Conservation (phyloP, 2,113 vertebrate species). For the Cyanocitta stelleri region DNA sequence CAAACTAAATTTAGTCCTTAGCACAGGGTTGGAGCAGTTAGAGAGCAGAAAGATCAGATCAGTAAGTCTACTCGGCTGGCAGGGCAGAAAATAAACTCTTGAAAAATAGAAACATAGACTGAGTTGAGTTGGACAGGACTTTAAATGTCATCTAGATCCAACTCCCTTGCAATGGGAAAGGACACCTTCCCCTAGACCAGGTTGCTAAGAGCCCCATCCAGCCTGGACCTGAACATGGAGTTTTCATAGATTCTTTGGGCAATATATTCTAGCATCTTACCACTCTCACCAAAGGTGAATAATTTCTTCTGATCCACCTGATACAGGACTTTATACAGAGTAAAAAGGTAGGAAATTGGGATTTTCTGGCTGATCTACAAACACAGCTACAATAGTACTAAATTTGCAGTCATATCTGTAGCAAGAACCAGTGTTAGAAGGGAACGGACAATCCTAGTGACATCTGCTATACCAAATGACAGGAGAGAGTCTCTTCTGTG, state of each 20-base stretch:
- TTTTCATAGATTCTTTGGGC: neutral
- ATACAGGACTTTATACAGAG: neutral
- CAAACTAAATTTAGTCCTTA: neutral
- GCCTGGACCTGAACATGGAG: neutral
- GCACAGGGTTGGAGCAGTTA: too few relatives aligned
- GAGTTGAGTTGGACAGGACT: neutral
- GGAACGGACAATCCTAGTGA: neutral
- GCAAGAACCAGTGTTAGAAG: accelerated
- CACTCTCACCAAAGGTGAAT: neutral
- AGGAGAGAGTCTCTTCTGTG: neutral
- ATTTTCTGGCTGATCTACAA: neutral
- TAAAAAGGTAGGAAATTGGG: neutral
- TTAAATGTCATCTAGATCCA: neutral
- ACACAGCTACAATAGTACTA: neutral
- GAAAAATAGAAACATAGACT: neutral
- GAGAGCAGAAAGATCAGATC: neutral
- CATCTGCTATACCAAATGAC: neutral
- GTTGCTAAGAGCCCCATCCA: neutral
- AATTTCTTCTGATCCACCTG: neutral
- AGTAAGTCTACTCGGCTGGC: neutral
- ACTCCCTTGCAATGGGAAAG: too few relatives aligned
- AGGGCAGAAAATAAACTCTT: neutral
- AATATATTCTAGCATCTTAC: neutral
- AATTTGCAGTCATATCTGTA: neutral
- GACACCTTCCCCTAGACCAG: neutral